Evolutionary conservation across 2,888 invertebrate genomes (phyloP), one percentile per base, ranked within the genome.

Genomic region (Halictus quadricinctus): DNA sequence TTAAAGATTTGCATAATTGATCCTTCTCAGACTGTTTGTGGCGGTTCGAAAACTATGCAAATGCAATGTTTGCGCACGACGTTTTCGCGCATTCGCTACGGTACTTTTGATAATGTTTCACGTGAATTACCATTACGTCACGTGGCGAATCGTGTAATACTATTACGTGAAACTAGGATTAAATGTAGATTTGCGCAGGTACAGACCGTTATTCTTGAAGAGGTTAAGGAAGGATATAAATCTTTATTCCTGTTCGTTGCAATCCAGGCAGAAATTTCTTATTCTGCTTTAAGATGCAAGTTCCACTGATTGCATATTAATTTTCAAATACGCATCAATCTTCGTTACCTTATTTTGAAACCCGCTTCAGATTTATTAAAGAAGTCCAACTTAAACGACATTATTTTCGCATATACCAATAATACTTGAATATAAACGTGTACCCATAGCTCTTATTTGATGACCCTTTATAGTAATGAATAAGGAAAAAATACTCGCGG

Each of bases 31-130:
- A 41, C 77, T 36, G 50, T 77, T 80, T 21, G 80, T 36, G 46
- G 60, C 29, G 75, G 48, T 69, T 69, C 54, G 25, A 64, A 58
- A 48, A 72, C 15, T 81, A 85, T 86, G 85, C 21, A 85, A 83
- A 85, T 85, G 25, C 10, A 18, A 1, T 72, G 64, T 70, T 79
- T 78, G 41, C 46, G 64, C 25, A 46, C 50, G 66, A 0, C 3
- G 8, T 66, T 36, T 21, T 15, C 72, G n/a, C 36, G 15, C n/a
- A 76, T 85, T 76, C 15, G 79, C 64, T 36, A 69, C 73, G 79
- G 36, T 18, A 60, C 81, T 73, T 72, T 29, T 25, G 21, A 18
- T 69, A 46, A 70, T 64, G 50, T 54, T 66, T 29, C 46, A 43
- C 66, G 18, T 21, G 36, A n/a, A 41, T 41, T 25, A 43, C 29